A percentile compares a stretch with the other conserved stretches of the same genome.
phyloP scores from a whole-genome alignment of 2,797 vertebrate species.

The Pseudocheirus occidentalis region DNA sequence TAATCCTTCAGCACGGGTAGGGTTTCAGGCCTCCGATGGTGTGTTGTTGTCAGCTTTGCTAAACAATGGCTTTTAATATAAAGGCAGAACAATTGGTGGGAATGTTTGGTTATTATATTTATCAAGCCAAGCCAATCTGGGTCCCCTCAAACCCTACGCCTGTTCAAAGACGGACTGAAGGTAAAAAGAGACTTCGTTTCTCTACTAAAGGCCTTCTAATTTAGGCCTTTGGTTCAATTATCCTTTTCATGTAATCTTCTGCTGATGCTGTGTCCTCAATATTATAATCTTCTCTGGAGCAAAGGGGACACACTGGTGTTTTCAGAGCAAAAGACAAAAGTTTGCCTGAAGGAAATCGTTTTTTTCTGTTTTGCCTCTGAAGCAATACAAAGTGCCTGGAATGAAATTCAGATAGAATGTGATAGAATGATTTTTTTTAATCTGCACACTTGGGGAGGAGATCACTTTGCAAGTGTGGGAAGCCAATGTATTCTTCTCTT shows the following conservation, averaged over 20 bases:
- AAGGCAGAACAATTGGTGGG: constrained; percentile 48
- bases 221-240: constrained; percentile 64
- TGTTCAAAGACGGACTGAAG: constrained; percentile 39
- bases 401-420: neutral
- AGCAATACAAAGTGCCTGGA: constrained; percentile 30
- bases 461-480: accelerated
- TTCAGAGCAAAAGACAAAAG: constrained; percentile 64
- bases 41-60: constrained; percentile 53
- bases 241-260: constrained; percentile 63
- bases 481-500: neutral
- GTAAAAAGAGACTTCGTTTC: constrained; percentile 47
- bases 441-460: neutral
- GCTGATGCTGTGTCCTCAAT: constrained; percentile 38
- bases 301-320: constrained; percentile 53
- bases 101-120: constrained; percentile 53
- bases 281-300: constrained; percentile 67
- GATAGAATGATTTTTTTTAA: neutral
- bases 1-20: constrained; percentile 67
- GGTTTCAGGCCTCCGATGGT: constrained; percentile 23
- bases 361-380: constrained; percentile 62
- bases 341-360: constrained; percentile 66
- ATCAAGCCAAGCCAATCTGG: constrained; percentile 51
- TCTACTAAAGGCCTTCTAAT: constrained; percentile 48
- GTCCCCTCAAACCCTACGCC: constrained; percentile 24
- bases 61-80: constrained; percentile 53